phyloP scores from a whole-genome alignment of 2,797 vertebrate species.

The Halcyon chelicuti region DNA sequence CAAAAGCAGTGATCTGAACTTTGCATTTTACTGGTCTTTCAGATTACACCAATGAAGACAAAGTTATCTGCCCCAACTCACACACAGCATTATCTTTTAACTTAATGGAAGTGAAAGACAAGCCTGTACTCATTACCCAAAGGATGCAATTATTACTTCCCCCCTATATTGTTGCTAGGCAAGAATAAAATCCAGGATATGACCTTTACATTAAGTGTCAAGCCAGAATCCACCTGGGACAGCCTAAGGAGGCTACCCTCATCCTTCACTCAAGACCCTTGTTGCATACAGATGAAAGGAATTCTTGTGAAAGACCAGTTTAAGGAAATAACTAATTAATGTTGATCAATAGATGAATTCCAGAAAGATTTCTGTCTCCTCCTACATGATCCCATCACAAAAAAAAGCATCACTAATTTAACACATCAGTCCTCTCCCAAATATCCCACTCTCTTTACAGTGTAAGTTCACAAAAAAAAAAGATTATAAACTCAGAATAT shows the following conservation, averaged over 20 bases:
- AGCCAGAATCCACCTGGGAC: conserved; percentile 21
- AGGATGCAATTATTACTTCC: conserved; percentile 45
- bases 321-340: neutral
- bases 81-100: neutral
- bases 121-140: neutral
- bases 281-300: neutral
- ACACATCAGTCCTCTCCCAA: neutral
- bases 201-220: neutral
- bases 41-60: neutral
- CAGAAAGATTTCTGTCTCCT: neutral
- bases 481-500: neutral
- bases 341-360: neutral
- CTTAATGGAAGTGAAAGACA: conserved; percentile 19
- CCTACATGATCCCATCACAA: neutral
- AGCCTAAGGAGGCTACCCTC: neutral
- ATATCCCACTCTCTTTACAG: neutral
- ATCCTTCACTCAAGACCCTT: neutral
- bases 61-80: neutral
- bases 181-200: conserved; percentile 35
- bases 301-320: neutral
- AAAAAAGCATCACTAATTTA: neutral
- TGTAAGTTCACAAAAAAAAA: neutral
- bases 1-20: neutral
- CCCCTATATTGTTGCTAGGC: neutral
- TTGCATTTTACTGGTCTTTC: neutral